Evolutionary conservation across 2,113 vertebrate species (phyloP), one percentile per base, ranked within the genome.

Genomic region (Vombatus ursinus): DNA sequence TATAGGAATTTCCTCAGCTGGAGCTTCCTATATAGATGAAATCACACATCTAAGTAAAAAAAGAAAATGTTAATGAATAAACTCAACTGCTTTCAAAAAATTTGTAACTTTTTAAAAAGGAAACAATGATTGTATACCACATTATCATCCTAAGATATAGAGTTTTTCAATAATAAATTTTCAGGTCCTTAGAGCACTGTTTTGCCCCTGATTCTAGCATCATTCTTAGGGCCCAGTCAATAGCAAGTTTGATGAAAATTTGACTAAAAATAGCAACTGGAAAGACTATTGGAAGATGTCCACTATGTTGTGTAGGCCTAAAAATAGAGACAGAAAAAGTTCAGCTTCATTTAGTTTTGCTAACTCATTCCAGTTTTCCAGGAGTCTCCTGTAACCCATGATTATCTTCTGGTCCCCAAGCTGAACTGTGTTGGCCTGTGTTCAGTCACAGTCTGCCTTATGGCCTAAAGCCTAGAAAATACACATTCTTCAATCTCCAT

Each of bases 261-360:
- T 48, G 25, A 14, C 49, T 50, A 89, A 93, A 90, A 61, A 50
- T 92, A 94, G 93, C 37, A 92, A 9, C 31, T 92, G 28, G 37
- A 47, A 28, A 89, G 50, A 47, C 48, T 92, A 28, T 90, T 93
- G 52, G 90, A 95, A 92, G 50, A 49, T 94, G 48, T 50, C 89
- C 24, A 48, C 50, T 61, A 77, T 84, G 1, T 22, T 31, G 14
- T 50, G 77, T 92, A 93, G 89, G 57, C 54, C 84, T 47, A 93
- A 94, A 94, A 96, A 90, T 90, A 8, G 50, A 93, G 37, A 90
- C 61, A n/a, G 50, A 90, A 61, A 68, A 23, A 84, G 90, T 93
- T 47, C 24, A 77, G 50, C 49, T 84, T 19, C 77, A 93, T 54
- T 90, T 61, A 97, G 90, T 92, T 19, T 50, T 94, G 47, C 2